Evolutionary conservation across 1,140 invertebrate species (phyloP), one percentile per base, ranked within the genome.

Genomic region (Globodera ellingtonae): DNA sequence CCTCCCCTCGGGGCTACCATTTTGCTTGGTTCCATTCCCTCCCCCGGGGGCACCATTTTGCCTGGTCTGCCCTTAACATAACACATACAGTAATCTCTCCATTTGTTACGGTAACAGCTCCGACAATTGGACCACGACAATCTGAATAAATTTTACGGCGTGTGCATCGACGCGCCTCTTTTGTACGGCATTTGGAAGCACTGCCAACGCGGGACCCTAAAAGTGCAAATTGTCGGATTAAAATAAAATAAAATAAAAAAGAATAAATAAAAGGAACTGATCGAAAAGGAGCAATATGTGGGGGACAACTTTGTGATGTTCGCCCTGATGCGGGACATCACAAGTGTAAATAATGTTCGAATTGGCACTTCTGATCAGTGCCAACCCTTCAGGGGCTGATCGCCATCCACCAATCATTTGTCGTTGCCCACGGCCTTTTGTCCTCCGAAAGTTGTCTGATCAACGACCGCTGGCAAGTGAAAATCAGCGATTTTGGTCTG

Each of bases 221-320:
- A 95, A 69, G 89, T 90, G 84, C 18, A 35, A 90, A 96, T 97
- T 78, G 92, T 95, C 95, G 90, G 96, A 94, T 91, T 92, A 97
- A 88, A 90, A 94, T 93, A 95, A 97, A 92, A 95, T 97, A 90
- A 93, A 97, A 94, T 96, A 91, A 97, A 97, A 91, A 94, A 2
- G 0, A 6, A 74, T 66, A 81, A 10, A 72, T 90, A 89, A 90
- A 90, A 86, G 91, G 95, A 97, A 89, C 94, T 97, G 24, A 91
- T 98, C n/a, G 92, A 94, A 82, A 94, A 95, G 89, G 94, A 95
- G 87, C 94, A 96, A 90, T 95, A 97, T 86, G 95, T 95, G 89
- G 92, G 96, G 81, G 95, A 98, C 91, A 96, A 95, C 94, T 94
- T 94, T 46, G 97, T 97, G 90, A 93, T 95, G 81, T 91, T 96